Conservation (phyloP, 2,113 vertebrate species). For the Ammospiza nelsoni region DNA sequence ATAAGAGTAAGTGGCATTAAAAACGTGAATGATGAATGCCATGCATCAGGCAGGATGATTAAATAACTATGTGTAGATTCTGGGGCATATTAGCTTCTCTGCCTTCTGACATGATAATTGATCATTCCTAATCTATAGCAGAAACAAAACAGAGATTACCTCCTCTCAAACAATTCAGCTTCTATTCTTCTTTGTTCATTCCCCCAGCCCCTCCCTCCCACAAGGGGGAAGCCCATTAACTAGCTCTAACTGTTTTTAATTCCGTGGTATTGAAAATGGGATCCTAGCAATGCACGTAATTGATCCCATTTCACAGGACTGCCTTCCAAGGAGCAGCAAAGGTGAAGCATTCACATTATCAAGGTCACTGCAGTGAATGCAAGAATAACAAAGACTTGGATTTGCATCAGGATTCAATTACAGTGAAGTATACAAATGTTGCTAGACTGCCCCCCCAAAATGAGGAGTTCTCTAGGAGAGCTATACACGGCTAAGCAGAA, state of each 20-base stretch:
- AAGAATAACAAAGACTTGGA: not conserved
- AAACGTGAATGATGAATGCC: constrained; percentile 22
- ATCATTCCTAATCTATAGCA: constrained; percentile 4
- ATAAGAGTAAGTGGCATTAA: constrained; percentile 34
- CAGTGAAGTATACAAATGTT: not conserved
- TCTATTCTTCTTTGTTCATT: not conserved
- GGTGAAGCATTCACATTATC: not conserved
- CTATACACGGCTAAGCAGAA: not conserved
- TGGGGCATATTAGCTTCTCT: not conserved
- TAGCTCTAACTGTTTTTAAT: constrained; percentile 21
- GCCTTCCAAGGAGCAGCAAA: not conserved
- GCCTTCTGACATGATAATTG: constrained; percentile 13
- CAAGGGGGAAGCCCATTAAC: constrained; percentile 11
- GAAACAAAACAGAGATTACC: constrained; percentile 34
- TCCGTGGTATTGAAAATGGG: not conserved
- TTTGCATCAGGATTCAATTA: constrained; percentile 15
- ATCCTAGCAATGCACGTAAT: not conserved
- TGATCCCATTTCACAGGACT: not conserved
- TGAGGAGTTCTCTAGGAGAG: not conserved
- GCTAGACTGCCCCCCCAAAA: not conserved
- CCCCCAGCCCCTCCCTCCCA: not conserved
- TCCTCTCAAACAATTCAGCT: not conserved
- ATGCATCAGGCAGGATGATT: constrained; percentile 21
- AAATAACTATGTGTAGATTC: constrained; percentile 20
- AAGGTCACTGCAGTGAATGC: not conserved